These are phyloP conservation scores for Nesidiocoris tenuis DNA, from an alignment of 2,888 invertebrate genomes.

Conservation along the genomic window DNA sequence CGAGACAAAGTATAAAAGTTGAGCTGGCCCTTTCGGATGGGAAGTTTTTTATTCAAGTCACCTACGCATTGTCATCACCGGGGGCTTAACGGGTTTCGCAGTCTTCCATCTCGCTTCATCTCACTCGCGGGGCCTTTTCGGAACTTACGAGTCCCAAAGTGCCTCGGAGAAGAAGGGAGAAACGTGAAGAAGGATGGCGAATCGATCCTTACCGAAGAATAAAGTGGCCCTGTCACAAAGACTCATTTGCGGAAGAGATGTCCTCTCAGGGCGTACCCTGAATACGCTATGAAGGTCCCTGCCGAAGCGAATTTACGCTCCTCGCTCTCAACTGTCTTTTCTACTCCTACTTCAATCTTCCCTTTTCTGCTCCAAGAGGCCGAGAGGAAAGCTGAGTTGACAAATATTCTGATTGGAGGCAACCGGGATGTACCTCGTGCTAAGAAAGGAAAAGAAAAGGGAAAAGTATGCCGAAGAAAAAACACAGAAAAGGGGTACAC, in stretches of 20 bases:
- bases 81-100: slow-evolving; percentile 14
- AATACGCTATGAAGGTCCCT: slow-evolving; percentile 26
- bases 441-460: not conserved
- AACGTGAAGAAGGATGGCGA: not conserved
- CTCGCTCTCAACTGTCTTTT: not conserved
- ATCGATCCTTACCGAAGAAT: slow-evolving; percentile 26
- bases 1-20: slow-evolving; percentile 3
- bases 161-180: not conserved
- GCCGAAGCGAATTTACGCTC: not conserved
- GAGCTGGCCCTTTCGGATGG: not conserved
- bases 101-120: not conserved
- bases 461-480: slow-evolving; percentile 4
- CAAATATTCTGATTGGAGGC: slow-evolving; percentile 40
- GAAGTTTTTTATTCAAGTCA: slow-evolving; percentile 27
- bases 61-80: slow-evolving; percentile 29
- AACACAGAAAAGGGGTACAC: not conserved
- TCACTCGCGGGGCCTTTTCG: not conserved
- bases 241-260: slow-evolving; percentile 34
- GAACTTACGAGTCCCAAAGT: not conserved
- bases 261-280: slow-evolving; percentile 14
- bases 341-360: not conserved
- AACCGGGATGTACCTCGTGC: slow-evolving; percentile 27
- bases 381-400: slow-evolving; percentile 31
- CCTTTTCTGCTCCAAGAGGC: not conserved
- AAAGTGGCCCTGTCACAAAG: slow-evolving; percentile 34